These are phyloP conservation scores for Tautogolabrus adspersus DNA, from an alignment of 2,113 vertebrate genomes.

Conservation along the genomic window DNA sequence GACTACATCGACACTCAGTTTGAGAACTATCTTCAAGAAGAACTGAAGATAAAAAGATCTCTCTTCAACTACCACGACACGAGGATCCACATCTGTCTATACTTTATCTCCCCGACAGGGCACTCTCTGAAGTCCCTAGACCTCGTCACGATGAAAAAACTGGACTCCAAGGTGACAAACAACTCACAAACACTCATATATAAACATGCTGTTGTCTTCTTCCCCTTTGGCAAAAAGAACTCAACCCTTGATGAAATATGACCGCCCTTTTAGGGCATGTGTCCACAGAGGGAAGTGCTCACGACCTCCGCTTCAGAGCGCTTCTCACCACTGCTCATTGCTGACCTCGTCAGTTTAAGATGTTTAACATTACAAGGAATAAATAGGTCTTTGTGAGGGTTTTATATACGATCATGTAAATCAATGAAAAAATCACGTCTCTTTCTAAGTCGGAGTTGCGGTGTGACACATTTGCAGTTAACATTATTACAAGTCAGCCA, in stretches of 20 bases:
- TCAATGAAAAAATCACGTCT: no score
- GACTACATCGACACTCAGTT: constrained; percentile 99
- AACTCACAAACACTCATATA: background rate
- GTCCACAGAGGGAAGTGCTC: no score
- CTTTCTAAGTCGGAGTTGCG: background rate
- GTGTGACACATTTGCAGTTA: constrained; percentile 11
- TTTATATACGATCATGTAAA: no score
- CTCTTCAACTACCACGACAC: constrained; percentile 98
- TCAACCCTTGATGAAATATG: constrained; percentile 33
- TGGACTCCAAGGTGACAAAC: constrained; percentile 94
- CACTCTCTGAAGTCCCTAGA: constrained; percentile 97
- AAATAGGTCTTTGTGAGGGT: no score
- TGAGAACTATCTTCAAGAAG: constrained; percentile 97
- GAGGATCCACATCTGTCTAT: constrained; percentile 97
- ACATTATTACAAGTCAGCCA: constrained; percentile 7
- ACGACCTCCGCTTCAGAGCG: no score
- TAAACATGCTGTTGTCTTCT: background rate
- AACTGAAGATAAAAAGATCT: constrained; percentile 97
- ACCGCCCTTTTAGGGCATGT: constrained; percentile 12
- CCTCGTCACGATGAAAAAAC: constrained; percentile 98
- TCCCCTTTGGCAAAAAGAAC: constrained; percentile 13
- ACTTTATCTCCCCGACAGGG: constrained; percentile 97
- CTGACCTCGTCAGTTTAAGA: no score
- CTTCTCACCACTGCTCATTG: no score
- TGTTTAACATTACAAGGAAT: no score